phyloP scores from a whole-genome alignment of 1,140 invertebrate species.

The Orchesella cincta region DNA sequence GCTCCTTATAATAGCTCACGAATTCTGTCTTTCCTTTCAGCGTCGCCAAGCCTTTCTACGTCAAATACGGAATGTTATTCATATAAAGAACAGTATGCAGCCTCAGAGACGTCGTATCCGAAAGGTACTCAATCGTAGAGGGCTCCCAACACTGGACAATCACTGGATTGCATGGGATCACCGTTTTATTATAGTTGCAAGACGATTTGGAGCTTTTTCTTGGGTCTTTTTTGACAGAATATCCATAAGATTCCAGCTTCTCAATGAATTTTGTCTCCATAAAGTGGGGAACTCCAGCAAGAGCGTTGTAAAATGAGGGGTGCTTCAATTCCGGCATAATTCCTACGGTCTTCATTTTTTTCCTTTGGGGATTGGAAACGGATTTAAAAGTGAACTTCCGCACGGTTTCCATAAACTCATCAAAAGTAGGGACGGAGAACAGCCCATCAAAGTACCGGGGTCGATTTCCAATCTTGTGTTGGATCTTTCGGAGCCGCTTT shows the following conservation, averaged over 20 bases:
- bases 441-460: slow-evolving; percentile 32
- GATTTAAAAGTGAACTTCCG: slow-evolving; percentile 43
- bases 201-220: too few relatives aligned
- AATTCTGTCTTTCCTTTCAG: slow-evolving; percentile 29
- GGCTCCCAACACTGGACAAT: slow-evolving; percentile 46
- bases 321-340: slow-evolving; percentile 46
- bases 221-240: slow-evolving; percentile 22
- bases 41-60: slow-evolving; percentile 37
- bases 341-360: slow-evolving; percentile 39
- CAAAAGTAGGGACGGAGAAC: slow-evolving; percentile 45
- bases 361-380: too few relatives aligned
- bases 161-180: slow-evolving; percentile 34
- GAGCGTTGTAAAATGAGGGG: slow-evolving; percentile 33
- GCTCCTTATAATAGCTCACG: slow-evolving; percentile 43
- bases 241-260: slow-evolving; percentile 26
- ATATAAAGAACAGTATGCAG: slow-evolving; percentile 27
- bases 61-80: slow-evolving; percentile 3
- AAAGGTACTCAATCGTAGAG: slow-evolving; percentile 34
- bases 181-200: background rate
- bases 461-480: slow-evolving; percentile 30
- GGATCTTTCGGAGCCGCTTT: slow-evolving; percentile 28
- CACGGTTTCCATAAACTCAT: slow-evolving; percentile 47
- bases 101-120: background rate
- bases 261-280: slow-evolving; percentile 39
- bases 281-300: background rate